A percentile compares a stretch with the other conserved stretches of the same genome.
phyloP scores from a whole-genome alignment of 2,797 vertebrate genomes.

The Euthynnus affinis region DNA sequence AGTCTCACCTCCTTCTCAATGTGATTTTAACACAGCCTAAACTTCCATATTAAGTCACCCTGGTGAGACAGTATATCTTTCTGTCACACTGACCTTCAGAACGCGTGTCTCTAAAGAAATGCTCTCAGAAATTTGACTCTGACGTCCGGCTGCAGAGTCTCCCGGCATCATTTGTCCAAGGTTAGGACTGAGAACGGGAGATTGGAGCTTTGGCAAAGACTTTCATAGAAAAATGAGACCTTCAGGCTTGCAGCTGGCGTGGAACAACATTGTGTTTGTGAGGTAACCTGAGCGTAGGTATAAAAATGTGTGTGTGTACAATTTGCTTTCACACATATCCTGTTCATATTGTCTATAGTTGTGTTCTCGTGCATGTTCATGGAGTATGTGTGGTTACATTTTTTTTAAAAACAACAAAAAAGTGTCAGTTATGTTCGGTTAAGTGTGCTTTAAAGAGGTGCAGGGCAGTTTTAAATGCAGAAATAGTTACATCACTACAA shows the following conservation, averaged over 20 bases:
- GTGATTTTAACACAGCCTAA: neutral
- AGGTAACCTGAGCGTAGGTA: neutral
- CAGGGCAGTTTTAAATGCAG: no score
- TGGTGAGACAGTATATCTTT: neutral
- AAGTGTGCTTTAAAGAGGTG: no score
- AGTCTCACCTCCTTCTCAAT: neutral
- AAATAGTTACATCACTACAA: no score
- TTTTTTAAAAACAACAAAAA: no score
- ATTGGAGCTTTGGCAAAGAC: neutral
- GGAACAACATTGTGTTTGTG: slow-evolving; percentile 5
- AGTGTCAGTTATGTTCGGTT: no score
- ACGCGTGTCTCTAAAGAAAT: neutral
- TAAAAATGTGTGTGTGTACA: neutral
- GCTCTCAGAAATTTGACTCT: neutral
- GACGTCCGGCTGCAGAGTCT: neutral
- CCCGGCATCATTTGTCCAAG: slow-evolving; percentile 15
- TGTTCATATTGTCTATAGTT: no score
- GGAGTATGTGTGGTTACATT: no score
- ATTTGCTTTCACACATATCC: no score
- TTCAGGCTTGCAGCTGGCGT: neutral
- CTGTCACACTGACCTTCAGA: slow-evolving; percentile 22
- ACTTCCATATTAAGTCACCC: neutral
- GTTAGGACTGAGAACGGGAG: neutral
- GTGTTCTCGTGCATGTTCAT: no score
- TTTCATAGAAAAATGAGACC: slow-evolving; percentile 11